Evolutionary conservation across 2,888 invertebrate species (phyloP).

Genomic region (Carcina quercana): DNA sequence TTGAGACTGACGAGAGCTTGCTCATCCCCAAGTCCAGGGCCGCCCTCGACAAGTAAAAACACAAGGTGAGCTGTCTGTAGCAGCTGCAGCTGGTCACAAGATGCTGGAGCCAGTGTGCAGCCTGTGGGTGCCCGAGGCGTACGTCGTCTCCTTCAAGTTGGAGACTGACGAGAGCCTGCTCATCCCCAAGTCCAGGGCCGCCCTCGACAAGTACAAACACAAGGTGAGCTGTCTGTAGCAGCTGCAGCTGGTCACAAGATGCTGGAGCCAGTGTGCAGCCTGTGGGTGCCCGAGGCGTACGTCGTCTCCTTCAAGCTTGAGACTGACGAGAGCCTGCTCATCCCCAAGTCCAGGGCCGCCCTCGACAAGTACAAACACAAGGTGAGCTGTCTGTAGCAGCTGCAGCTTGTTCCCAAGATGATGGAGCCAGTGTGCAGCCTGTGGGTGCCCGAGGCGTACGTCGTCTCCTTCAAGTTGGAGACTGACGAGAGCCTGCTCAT

Average conservation of each 20-base stretch:
- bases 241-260: constrained; percentile 97
- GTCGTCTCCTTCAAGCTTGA: constrained; percentile 98
- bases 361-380: constrained; percentile 95
- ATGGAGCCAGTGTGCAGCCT: constrained; percentile 90
- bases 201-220: constrained; percentile 94
- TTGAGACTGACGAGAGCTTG: constrained; percentile 95
- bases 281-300: constrained; percentile 95
- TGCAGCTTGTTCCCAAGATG: constrained; percentile 97
- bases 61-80: no score
- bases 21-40: constrained; percentile 89
- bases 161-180: constrained; percentile 95
- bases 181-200: constrained; percentile 88
- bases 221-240: no score
- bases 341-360: constrained; percentile 90
- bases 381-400: no score
- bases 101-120: constrained; percentile 92
- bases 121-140: constrained; percentile 94
- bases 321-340: constrained; percentile 91
- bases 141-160: constrained; percentile 97
- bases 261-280: constrained; percentile 89
- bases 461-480: constrained; percentile 98
- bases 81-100: constrained; percentile 96
- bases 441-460: constrained; percentile 95
- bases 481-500: constrained; percentile 92
- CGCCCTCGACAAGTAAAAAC: constrained; percentile 93